A percentile compares a stretch with the other conserved stretches of the same genome.
phyloP scores from a whole-genome alignment of 2,797 vertebrate species.

The Lagocephalus sceleratus region DNA sequence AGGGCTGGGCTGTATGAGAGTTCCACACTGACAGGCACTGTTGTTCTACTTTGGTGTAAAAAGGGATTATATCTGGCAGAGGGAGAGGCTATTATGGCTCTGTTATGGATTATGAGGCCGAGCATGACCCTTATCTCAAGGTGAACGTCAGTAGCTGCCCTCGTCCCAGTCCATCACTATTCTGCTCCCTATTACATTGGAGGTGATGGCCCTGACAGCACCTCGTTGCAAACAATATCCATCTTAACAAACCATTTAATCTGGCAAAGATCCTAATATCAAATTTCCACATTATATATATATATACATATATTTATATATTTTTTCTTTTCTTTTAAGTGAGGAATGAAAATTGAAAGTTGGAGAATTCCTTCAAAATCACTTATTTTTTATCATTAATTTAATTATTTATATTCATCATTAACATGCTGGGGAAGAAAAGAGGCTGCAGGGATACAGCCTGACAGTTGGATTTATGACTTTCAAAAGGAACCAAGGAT shows the following conservation, averaged over 20 bases:
- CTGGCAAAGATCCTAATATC: slow-evolving; percentile 31
- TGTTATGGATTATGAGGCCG: slow-evolving; percentile 72
- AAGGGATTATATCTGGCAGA: slow-evolving; percentile 57
- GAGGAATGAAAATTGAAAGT: background rate
- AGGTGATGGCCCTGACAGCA: slow-evolving; percentile 47
- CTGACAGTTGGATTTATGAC: slow-evolving; percentile 12
- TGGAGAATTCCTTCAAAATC: slow-evolving; percentile 11
- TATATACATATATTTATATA: too few relatives aligned
- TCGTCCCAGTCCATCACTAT: slow-evolving; percentile 62
- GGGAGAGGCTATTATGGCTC: slow-evolving; percentile 61
- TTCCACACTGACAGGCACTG: slow-evolving; percentile 30
- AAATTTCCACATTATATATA: slow-evolving; percentile 12
- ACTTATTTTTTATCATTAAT: too few relatives aligned
- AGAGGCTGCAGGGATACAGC: background rate
- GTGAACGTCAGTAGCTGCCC: slow-evolving; percentile 65
- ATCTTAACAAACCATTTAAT: slow-evolving; percentile 46
- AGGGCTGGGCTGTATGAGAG: slow-evolving; percentile 25
- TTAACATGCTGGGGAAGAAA: slow-evolving; percentile 3
- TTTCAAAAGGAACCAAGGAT: slow-evolving; percentile 7
- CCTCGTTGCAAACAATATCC: slow-evolving; percentile 41
- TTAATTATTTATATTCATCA: too few relatives aligned
- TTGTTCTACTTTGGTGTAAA: slow-evolving; percentile 59
- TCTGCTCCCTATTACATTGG: slow-evolving; percentile 53
- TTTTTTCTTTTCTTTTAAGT: too few relatives aligned
- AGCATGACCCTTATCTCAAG: slow-evolving; percentile 71